Evolutionary conservation across 2,113 vertebrate genomes (phyloP), one percentile per base, ranked within the genome.

Genomic region (Perca flavescens): DNA sequence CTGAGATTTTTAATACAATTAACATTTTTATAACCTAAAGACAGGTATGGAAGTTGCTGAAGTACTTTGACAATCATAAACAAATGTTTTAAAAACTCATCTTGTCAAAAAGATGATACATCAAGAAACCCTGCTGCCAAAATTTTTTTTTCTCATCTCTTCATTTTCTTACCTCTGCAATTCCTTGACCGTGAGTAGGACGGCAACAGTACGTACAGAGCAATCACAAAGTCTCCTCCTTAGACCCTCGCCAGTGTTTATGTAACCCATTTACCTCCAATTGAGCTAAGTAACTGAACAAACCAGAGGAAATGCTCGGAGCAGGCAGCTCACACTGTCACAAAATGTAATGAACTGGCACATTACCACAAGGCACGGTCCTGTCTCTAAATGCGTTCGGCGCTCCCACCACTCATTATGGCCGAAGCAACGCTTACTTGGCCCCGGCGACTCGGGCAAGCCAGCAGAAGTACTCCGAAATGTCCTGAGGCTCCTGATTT

Each of bases 331-430:
- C 68, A 40, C 79, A 16, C 88, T 80, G 89, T 91, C 77, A 82
- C 86, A 83, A 77, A 86, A 89, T 85, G 90, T 92, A 94, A 94
- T 93, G 90, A 92, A 92, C 80, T 89, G 82, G 86, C 87, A 82
- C 90, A 83, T 91, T 89, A 91, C 87, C 84, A 21, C 61, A 1
- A 89, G 91, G 91, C 88, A 40, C 80, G 74, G 84, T 74, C 64
- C 85, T 74, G 46, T 66, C 75, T 91, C 78, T 82, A 40, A 90
- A 86, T 84, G 90, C 36, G 52, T 74, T 73, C 65, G 2, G 53
- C 46, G 57, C 79, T 90, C 89, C 89, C 77, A 80, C 70, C 12
- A 56, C 87, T 92, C 88, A 88, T 91, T 93, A 90, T 2, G 36
- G 79, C 64, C 84, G 58, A 52, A 88, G 74, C 63, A 34, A 80